These are phyloP conservation scores for Watsonalla cultraria DNA, from an alignment of 2,888 invertebrate genomes.

Conservation along the genomic window DNA sequence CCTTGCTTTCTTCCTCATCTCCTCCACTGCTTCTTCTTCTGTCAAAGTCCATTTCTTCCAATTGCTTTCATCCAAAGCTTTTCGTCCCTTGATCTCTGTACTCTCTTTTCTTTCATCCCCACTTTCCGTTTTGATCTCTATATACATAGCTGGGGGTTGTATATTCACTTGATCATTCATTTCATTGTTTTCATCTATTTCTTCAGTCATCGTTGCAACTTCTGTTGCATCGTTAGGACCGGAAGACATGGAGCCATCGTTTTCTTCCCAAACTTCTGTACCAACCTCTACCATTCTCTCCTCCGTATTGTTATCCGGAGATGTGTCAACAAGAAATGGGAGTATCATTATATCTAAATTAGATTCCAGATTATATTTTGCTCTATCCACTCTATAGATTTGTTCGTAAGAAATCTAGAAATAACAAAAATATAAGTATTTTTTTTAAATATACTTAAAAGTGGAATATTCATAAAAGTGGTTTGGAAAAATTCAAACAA, in stretches of 20 bases:
- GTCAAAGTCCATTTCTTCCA: constrained; percentile 51
- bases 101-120: background rate
- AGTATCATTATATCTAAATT: constrained; percentile 26
- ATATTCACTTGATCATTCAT: background rate
- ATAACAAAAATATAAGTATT: too few relatives aligned
- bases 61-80: constrained; percentile 24
- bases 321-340: constrained; percentile 31
- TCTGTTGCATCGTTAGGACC: background rate
- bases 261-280: constrained; percentile 6
- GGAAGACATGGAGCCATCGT: background rate
- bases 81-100: background rate
- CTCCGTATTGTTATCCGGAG: constrained; percentile 14
- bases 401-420: constrained; percentile 45
- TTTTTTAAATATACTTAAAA: too few relatives aligned
- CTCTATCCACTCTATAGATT: constrained; percentile 43
- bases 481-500: too few relatives aligned
- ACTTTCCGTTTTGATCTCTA: constrained; percentile 1
- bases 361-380: constrained; percentile 30
- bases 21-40: constrained; percentile 57
- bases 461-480: too few relatives aligned
- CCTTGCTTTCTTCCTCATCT: constrained; percentile 41
- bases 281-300: constrained; percentile 14
- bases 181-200: background rate
- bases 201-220: too few relatives aligned
- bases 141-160: background rate